Evolutionary conservation across 2,113 vertebrate genomes (phyloP).

Genomic region (Vimba vimba): DNA sequence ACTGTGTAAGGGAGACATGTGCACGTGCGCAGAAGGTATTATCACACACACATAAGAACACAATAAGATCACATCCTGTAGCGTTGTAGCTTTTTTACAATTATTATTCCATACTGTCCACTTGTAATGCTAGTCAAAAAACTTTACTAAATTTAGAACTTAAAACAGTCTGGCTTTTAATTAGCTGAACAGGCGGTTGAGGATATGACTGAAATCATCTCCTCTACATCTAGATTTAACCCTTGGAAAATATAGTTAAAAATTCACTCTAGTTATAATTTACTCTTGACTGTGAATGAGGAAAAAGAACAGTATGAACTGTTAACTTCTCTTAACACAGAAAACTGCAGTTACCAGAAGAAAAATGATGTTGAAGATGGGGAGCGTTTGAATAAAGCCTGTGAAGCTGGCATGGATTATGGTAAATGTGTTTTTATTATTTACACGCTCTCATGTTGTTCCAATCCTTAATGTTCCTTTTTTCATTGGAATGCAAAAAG

Average conservation of each 20-base stretch:
- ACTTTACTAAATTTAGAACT: not conserved
- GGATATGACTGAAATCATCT: not conserved
- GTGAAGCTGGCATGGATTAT: constrained; percentile 69
- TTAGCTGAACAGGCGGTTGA: not conserved
- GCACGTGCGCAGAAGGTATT: constrained; percentile 77
- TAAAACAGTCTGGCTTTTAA: not conserved
- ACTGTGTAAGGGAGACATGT: constrained; percentile 69
- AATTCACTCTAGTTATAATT: not conserved
- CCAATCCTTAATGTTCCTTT: not conserved
- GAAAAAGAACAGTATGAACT: not conserved
- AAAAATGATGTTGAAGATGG: not conserved
- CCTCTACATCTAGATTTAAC: not conserved
- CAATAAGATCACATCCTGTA: too few relatives aligned
- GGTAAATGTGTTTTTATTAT: constrained; percentile 58
- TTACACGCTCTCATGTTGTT: not conserved
- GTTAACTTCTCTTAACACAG: constrained; percentile 62
- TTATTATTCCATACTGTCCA: not conserved
- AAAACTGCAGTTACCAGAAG: constrained; percentile 81
- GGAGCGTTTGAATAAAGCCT: constrained; percentile 67
- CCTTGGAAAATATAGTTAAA: not conserved
- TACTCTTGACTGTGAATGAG: not conserved
- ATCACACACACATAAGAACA: not conserved
- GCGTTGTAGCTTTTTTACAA: not conserved
- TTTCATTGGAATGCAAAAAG: too few relatives aligned
- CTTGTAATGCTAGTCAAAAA: not conserved